A percentile compares a stretch with the other conserved stretches of the same genome.
Evolutionary conservation across 2,797 vertebrate genomes (phyloP).

Genomic region (Triplophysa bombifrons): DNA sequence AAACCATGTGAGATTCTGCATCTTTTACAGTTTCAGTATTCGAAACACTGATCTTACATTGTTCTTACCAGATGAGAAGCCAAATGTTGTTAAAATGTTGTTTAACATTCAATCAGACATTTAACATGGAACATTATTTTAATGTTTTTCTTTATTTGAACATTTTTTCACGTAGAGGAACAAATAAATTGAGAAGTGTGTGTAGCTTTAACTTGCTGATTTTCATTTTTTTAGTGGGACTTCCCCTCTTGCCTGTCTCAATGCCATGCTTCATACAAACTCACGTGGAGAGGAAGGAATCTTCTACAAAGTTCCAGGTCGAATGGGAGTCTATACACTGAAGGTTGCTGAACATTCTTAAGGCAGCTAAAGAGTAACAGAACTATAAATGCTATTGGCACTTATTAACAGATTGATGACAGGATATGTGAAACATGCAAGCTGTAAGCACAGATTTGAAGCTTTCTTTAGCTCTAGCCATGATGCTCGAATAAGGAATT

Average conservation of each 20-base stretch:
- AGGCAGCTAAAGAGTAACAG: neutral
- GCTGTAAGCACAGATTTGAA: too few species aligned
- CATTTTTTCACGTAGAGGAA: neutral
- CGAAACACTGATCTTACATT: neutral
- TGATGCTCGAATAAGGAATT: too few species aligned
- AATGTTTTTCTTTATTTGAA: conserved; percentile 1
- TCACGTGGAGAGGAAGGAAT: conserved; percentile 96
- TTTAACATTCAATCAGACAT: neutral
- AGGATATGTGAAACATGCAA: too few species aligned
- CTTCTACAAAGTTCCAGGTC: conserved; percentile 97
- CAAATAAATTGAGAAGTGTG: neutral
- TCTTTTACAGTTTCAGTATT: neutral
- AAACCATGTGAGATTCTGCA: too few species aligned
- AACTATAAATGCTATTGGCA: neutral
- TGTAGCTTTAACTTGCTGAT: conserved; percentile 53
- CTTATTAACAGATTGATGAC: neutral
- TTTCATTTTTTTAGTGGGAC: conserved; percentile 82
- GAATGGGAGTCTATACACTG: conserved; percentile 95
- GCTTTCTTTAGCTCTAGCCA: too few species aligned
- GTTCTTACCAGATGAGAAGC: neutral
- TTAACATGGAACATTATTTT: neutral
- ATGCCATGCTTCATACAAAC: conserved; percentile 98
- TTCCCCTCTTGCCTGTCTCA: conserved; percentile 95
- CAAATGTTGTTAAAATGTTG: neutral
- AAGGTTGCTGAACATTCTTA: neutral